Evolutionary conservation across 2,113 vertebrate genomes (phyloP), one percentile per base, ranked within the genome.

Genomic region (Hypomesus transpacificus): DNA sequence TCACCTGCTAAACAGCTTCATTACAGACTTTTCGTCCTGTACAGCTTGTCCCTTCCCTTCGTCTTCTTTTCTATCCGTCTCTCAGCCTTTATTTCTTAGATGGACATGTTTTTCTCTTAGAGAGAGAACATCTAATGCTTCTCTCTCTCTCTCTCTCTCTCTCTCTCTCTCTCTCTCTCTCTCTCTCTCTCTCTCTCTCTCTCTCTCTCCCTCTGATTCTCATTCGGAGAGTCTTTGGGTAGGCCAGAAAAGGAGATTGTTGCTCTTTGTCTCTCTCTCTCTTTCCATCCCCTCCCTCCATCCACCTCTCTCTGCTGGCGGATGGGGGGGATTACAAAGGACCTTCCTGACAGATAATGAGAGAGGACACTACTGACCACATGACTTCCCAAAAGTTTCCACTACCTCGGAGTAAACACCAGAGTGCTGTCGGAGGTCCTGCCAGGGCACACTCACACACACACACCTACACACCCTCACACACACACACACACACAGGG

Each of bases 271-370:
- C 60, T 34, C 62, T 64, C 62, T 3, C 18, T 64, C 28, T 64
- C 62, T 20, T 20, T 51, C 63, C 17, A 17, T n/a, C 24, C n/a
- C 22, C 21, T 8, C 51, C 20, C 66, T 53, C 54, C 52, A 59
- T 73, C 64, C 74, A 59, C 28, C 61, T 57, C 64, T 80, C 63
- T 77, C 61, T 77, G 77, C 86, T 80, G 70, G 78, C 78, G 80
- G 83, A 87, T 87, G 83, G 87, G 87, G 73, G 87, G 74, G 87
- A 88, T 90, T 87, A 88, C 79, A 63, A 65, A 71, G 77, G 80
- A 86, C 86, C 88, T 87, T 90, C 87, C 80, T 84, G 78, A 74
- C 78, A 81, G 81, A 88, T 87, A 87, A 86, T 85, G 81, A 84
- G 70, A 72, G 79, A 83, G 75, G 80, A 83, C 84, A 85, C 84